phyloP scores from a whole-genome alignment of 2,113 vertebrate genomes.

The Chunga burmeisteri region DNA sequence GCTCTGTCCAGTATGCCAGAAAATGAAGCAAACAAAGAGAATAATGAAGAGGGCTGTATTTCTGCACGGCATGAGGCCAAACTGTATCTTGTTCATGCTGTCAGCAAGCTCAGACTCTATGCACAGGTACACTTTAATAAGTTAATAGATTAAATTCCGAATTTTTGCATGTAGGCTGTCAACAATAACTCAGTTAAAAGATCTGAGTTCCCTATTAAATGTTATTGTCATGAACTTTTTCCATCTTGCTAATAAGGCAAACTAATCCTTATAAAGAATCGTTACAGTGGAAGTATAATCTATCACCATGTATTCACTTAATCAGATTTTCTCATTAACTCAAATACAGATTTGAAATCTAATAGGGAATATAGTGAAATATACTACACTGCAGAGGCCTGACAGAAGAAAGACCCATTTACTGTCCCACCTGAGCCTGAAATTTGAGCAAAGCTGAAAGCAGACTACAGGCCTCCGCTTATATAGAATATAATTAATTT shows the following conservation, averaged over 20 bases:
- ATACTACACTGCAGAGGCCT: background rate
- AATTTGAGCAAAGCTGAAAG: background rate
- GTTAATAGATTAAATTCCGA: background rate
- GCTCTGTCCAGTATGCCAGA: constrained; percentile 7
- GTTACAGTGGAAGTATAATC: background rate
- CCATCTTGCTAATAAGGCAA: background rate
- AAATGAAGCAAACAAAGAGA: background rate
- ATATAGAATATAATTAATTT: background rate
- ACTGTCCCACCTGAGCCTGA: background rate
- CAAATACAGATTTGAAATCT: background rate
- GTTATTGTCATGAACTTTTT: background rate
- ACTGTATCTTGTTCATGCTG: constrained; percentile 46
- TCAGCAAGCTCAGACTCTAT: constrained; percentile 53
- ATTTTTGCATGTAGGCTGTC: background rate
- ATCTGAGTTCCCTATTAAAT: background rate
- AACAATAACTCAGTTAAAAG: background rate
- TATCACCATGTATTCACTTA: background rate
- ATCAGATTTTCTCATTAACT: background rate
- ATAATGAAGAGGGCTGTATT: background rate
- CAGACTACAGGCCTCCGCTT: background rate
- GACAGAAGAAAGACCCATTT: background rate
- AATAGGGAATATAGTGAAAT: background rate
- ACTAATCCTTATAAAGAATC: background rate
- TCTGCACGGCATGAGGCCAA: background rate
- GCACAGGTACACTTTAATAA: constrained; percentile 33